phyloP scores from a whole-genome alignment of 2,797 vertebrate species.

The Gymnoscopelus microlampas region DNA sequence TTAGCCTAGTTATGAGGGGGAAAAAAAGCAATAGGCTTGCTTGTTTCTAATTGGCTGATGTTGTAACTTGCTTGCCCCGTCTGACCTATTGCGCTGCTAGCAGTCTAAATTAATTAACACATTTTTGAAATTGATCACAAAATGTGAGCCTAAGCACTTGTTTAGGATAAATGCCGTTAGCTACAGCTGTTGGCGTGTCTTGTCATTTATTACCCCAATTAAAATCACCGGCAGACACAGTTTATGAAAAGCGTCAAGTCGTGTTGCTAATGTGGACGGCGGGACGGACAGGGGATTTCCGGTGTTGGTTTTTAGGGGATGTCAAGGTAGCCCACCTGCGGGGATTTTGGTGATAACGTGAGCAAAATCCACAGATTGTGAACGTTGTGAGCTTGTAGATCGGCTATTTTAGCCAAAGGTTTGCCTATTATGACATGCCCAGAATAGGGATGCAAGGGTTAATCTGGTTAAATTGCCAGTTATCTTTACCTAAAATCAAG shows the following conservation, averaged over 20 bases:
- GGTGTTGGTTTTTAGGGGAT: conserved; percentile 4
- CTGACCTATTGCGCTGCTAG: conserved; percentile 81
- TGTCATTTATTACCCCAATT: conserved; percentile 66
- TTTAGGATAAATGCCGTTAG: conserved; percentile 69
- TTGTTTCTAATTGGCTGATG: conserved; percentile 80
- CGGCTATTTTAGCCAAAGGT: too few relatives aligned
- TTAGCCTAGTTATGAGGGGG: conserved; percentile 43
- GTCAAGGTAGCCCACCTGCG: conserved; percentile 5
- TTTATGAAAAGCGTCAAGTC: conserved; percentile 52
- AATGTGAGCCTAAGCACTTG: conserved; percentile 75
- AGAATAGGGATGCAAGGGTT: too few relatives aligned
- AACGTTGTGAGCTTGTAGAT: too few relatives aligned
- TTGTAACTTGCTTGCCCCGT: conserved; percentile 79
- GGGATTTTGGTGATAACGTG: conserved; percentile 20
- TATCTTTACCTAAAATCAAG: conserved; percentile 81
- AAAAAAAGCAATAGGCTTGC: conserved; percentile 59
- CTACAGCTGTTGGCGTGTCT: conserved; percentile 69
- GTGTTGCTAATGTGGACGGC: conserved; percentile 36
- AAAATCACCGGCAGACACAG: conserved; percentile 59
- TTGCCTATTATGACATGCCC: too few relatives aligned
- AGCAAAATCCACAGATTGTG: conserved; percentile 3
- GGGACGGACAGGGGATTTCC: conserved; percentile 46
- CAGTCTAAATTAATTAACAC: conserved; percentile 81
- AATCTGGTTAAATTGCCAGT: conserved; percentile 14
- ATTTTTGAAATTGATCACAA: conserved; percentile 80